A percentile compares a stretch with the other conserved stretches of the same genome.
These are phyloP conservation scores for Pelosia muscerda DNA, from an alignment of 2,888 invertebrate species.

Conservation along the genomic window DNA sequence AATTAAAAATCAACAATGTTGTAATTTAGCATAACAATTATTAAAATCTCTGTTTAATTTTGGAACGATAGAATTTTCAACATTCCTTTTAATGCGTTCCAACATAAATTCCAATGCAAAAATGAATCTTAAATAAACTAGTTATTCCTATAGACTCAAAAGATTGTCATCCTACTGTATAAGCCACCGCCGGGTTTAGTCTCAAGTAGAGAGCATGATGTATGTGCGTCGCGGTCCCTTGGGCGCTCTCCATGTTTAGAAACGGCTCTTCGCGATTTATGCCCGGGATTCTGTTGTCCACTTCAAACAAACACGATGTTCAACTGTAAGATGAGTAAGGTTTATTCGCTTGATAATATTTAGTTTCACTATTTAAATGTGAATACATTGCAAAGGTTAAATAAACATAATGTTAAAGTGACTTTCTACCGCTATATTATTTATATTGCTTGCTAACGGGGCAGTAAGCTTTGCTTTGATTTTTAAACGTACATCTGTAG, in stretches of 20 bases:
- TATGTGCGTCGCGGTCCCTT: slow-evolving; percentile 62
- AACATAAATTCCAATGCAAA: too few relatives aligned
- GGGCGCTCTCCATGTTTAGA: slow-evolving; percentile 51
- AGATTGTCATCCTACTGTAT: slow-evolving; percentile 36
- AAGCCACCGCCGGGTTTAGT: slow-evolving; percentile 42
- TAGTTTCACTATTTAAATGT: neutral
- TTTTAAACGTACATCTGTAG: too few relatives aligned
- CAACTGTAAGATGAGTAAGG: slow-evolving; percentile 51
- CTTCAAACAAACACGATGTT: slow-evolving; percentile 70
- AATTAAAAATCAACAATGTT: neutral
- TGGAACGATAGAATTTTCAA: neutral
- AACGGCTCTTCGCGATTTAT: slow-evolving; percentile 63
- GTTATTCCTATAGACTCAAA: slow-evolving; percentile 21
- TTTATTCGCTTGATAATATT: slow-evolving; percentile 7
- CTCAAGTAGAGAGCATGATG: slow-evolving; percentile 66
- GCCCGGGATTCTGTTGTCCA: slow-evolving; percentile 61
- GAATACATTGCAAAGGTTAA: neutral
- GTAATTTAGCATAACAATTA: too few relatives aligned
- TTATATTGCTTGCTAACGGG: too few relatives aligned
- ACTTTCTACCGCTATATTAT: too few relatives aligned
- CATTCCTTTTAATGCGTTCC: neutral
- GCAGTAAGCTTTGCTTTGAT: too few relatives aligned
- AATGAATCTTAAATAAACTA: neutral
- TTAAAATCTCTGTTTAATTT: neutral
- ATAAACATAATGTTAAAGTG: neutral